These are phyloP conservation scores for Cyrtonyx montezumae DNA, from an alignment of 2,113 vertebrate species.

Conservation along the genomic window DNA sequence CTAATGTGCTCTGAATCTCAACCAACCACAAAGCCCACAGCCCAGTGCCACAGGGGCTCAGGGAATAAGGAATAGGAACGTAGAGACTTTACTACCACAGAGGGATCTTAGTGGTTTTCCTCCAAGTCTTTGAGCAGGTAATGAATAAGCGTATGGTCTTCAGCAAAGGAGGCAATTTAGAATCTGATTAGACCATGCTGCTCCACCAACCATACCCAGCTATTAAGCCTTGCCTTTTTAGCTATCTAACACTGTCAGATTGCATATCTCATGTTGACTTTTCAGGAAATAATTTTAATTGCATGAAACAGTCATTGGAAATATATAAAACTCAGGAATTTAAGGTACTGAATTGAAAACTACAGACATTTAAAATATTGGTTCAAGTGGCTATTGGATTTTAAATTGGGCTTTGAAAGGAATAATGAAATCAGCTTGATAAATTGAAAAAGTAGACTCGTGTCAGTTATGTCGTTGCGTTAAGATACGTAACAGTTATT, in stretches of 20 bases:
- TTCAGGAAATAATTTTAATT: not conserved
- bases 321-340: not conserved
- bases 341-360: not conserved
- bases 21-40: not conserved
- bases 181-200: not conserved
- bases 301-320: not conserved
- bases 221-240: not conserved
- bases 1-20: not conserved
- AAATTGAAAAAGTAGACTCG: slow-evolving; percentile 25
- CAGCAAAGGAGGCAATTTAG: not conserved
- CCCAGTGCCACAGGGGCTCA: rapidly evolving
- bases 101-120: not conserved
- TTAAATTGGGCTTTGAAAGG: not conserved
- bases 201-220: not conserved
- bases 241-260: not conserved
- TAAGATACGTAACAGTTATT: not conserved
- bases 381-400: not conserved
- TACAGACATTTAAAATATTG: not conserved
- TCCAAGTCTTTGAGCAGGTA: not conserved
- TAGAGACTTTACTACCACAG: not conserved
- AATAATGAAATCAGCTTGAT: slow-evolving; percentile 19
- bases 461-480: slow-evolving; percentile 16
- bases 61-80: not conserved
- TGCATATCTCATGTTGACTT: not conserved
- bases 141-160: not conserved